A percentile compares a stretch with the other conserved stretches of the same genome.
These are phyloP conservation scores for Edolisoma coerulescens DNA, from an alignment of 2,113 vertebrate species.

Conservation along the genomic window DNA sequence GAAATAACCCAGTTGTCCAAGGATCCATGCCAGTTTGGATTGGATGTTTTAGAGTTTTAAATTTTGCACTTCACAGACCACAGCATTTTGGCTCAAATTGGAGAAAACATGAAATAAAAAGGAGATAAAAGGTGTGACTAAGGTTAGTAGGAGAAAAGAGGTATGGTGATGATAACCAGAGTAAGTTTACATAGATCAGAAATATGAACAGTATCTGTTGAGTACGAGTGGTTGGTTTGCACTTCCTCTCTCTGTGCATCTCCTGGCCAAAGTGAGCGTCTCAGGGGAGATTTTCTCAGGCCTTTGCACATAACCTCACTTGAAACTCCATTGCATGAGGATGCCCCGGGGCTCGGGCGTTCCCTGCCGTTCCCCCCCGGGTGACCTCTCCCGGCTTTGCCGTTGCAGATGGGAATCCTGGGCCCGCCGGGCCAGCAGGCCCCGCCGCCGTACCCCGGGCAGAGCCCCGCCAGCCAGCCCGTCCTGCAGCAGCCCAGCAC, in stretches of 20 bases:
- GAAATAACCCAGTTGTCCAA: background rate
- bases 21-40: background rate
- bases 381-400: background rate
- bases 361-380: background rate
- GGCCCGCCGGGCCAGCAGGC: conserved; percentile 84
- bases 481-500: conserved; percentile 91
- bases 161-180: background rate
- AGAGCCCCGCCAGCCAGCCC: conserved; percentile 80
- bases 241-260: background rate
- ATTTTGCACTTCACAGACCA: background rate
- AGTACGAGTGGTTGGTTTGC: background rate
- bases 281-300: background rate
- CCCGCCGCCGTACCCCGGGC: conserved; percentile 88
- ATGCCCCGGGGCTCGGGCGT: background rate
- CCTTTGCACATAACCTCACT: background rate
- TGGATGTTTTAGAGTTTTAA: background rate
- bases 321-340: background rate
- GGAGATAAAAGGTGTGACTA: background rate
- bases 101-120: background rate
- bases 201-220: background rate
- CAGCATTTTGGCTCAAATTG: background rate
- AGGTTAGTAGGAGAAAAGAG: background rate
- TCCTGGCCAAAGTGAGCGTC: background rate
- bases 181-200: background rate
- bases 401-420: conserved; percentile 78